phyloP scores from a whole-genome alignment of 2,797 vertebrate species.

The Gambusia yucatana region DNA sequence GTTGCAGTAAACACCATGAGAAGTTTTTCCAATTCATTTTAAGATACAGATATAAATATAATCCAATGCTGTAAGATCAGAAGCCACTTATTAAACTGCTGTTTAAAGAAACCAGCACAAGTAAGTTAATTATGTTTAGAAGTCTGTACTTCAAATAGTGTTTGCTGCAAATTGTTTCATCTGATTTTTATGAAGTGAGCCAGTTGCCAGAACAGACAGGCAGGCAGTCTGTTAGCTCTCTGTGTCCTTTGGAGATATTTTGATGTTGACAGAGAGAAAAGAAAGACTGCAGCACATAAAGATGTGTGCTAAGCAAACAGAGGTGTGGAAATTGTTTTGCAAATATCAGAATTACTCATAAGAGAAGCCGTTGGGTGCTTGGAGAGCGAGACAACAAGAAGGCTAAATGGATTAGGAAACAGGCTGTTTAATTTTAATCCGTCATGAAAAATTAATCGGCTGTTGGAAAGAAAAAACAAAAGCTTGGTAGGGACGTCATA shows the following conservation, averaged over 20 bases:
- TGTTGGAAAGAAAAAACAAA: background rate
- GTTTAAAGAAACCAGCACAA: background rate
- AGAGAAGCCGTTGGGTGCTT: background rate
- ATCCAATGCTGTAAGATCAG: background rate
- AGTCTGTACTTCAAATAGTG: background rate
- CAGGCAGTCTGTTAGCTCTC: background rate
- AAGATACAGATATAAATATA: background rate
- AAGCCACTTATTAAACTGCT: background rate
- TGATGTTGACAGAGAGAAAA: conserved; percentile 8
- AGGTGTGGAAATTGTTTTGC: background rate
- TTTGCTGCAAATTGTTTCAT: background rate
- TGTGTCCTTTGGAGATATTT: background rate
- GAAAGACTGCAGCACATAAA: background rate
- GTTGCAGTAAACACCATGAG: too few species aligned
- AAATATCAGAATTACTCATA: background rate
- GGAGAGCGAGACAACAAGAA: background rate
- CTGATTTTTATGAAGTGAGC: background rate
- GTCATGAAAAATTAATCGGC: background rate
- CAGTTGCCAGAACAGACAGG: background rate
- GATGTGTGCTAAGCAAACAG: background rate
- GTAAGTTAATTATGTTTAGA: background rate
- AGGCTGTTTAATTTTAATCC: background rate
- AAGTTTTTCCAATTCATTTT: background rate
- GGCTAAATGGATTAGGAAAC: background rate
- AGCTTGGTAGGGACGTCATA: too few species aligned